Evolutionary conservation across 1,140 invertebrate genomes (phyloP), one percentile per base, ranked within the genome.

Genomic region (Euura saliciscinereae): DNA sequence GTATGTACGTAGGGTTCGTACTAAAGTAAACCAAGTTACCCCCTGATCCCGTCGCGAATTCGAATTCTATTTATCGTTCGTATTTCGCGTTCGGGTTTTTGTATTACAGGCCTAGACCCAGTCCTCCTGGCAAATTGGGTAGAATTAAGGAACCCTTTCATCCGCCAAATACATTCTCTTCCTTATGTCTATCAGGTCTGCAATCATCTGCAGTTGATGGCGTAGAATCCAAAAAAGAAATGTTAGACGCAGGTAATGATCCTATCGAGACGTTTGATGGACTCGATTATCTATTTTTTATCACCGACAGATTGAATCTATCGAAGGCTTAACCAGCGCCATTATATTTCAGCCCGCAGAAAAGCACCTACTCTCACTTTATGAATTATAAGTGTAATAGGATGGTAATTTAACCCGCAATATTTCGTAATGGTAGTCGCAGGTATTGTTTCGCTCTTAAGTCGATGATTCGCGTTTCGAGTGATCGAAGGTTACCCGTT

Each of bases 131-230:
- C 8, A 8, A 59, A 59, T 59, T 59, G 51, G 51, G 8, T n/a
- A 59, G 51, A 59, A 59, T 59, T 59, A 59, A 59, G 51, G 51
- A 59, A 59, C 51, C 51, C 51, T 59, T 59, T 59, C 51, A 59
- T 8, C 51, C 51, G 51, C 13, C 51, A n/a, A 59, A 59, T 59
- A 59, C 51, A 6, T 59, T 59, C 51, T 6, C 13, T n/a, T 28
- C 28, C 28, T 28, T 28, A 28, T 59, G 51, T n/a, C 51, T 59
- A 59, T 59, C 51, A 2, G 51, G 51, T 59, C 51, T 59, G 51
- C 51, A 59, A 59, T 59, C 51, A 59, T 59, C 51, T 59, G 10
- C 51, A 8, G 28, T 28, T 28, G 28, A 28, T 28, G 28, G 28
- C 28, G 28, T 28, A 28, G 28, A 28, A 28, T 28, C 28, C 28